phyloP scores from a whole-genome alignment of 2,888 invertebrate species.

The Hydrotaea cyrtoneurina region DNA sequence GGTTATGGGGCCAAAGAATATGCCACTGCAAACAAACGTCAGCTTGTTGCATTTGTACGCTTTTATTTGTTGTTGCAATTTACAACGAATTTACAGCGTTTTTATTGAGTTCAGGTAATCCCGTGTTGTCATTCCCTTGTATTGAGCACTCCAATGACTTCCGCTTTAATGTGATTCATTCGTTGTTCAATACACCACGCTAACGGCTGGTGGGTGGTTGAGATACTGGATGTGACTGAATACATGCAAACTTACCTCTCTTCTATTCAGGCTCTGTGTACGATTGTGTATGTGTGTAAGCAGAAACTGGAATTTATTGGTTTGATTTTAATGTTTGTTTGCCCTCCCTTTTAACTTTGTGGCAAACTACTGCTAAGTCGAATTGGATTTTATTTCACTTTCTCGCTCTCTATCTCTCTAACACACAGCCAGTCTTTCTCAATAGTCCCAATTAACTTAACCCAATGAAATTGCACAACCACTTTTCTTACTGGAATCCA shows the following conservation, averaged over 20 bases:
- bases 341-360: not conserved
- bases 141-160: slow-evolving; percentile 38
- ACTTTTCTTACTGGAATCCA: too few relatives aligned
- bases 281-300: not conserved
- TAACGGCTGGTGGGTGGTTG: too few relatives aligned
- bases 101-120: slow-evolving; percentile 50
- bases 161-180: slow-evolving; percentile 29
- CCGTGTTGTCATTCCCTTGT: slow-evolving; percentile 21
- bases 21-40: not conserved
- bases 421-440: not conserved
- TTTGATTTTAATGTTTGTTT: not conserved
- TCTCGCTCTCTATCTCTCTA: not conserved
- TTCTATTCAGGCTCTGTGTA: too few relatives aligned
- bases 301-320: not conserved
- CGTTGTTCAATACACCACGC: not conserved
- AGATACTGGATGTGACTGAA: too few relatives aligned
- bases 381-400: not conserved
- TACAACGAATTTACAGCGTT: slow-evolving; percentile 21
- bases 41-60: slow-evolving; percentile 15
- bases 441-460: not conserved
- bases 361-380: not conserved
- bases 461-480: not conserved
- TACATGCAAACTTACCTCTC: not conserved
- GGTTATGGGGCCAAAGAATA: not conserved
- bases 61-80: slow-evolving; percentile 46